These are phyloP conservation scores for Botrylloides violaceus DNA, from an alignment of 23 tunicate genomes.

Conservation along the genomic window DNA sequence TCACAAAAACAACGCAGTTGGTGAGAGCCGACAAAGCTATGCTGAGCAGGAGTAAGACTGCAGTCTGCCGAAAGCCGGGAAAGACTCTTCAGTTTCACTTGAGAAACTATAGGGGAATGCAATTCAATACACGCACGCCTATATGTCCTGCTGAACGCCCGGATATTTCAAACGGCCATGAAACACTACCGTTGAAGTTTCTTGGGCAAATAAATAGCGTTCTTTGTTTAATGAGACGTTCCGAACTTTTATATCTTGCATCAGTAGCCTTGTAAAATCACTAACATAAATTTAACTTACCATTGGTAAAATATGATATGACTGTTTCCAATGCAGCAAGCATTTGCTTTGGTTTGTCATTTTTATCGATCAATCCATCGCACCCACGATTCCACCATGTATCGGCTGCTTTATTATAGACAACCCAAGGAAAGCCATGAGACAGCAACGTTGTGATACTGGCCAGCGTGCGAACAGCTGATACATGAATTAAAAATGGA, in stretches of 20 bases:
- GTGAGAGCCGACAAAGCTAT: too few relatives aligned
- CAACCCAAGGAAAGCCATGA: constrained; percentile 34
- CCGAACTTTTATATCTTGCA: neutral
- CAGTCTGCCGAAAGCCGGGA: too few relatives aligned
- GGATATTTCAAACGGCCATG: too few relatives aligned
- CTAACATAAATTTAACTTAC: neutral
- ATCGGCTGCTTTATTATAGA: constrained; percentile 38
- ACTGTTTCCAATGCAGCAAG: constrained; percentile 58
- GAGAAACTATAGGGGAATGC: too few relatives aligned
- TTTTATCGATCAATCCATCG: constrained; percentile 52
- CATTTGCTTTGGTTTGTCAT: constrained; percentile 48
- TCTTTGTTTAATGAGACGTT: neutral
- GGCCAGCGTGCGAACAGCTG: constrained; percentile 79
- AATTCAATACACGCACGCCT: too few relatives aligned
- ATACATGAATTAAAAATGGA: too few relatives aligned
- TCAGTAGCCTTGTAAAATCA: neutral
- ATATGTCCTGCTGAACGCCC: too few relatives aligned
- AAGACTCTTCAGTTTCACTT: too few relatives aligned
- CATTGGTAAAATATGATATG: constrained; percentile 37
- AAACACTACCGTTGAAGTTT: too few relatives aligned
- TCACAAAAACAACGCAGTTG: too few relatives aligned
- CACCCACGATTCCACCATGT: constrained; percentile 48
- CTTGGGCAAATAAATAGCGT: neutral
- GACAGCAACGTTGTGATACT: constrained; percentile 54
- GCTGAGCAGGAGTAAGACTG: too few relatives aligned